phyloP scores from a whole-genome alignment of 1,140 invertebrate genomes.

The Sinella curviseta region DNA sequence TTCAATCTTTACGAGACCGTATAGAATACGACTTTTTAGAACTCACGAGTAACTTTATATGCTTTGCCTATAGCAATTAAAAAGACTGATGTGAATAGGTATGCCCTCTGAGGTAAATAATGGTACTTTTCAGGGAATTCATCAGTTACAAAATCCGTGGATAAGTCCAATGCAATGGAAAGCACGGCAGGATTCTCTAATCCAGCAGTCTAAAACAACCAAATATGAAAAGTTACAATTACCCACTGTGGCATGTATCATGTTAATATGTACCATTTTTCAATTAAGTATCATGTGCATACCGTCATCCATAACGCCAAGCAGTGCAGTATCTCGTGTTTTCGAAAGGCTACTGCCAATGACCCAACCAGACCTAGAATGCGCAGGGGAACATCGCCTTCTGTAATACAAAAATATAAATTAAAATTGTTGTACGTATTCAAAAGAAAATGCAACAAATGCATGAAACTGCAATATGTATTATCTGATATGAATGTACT shows the following conservation, averaged over 20 bases:
- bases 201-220: constrained; percentile 30
- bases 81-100: constrained; percentile 37
- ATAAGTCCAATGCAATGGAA: constrained; percentile 40
- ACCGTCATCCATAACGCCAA: constrained; percentile 45
- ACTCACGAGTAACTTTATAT: constrained; percentile 32
- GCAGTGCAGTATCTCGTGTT: constrained; percentile 34
- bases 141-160: constrained; percentile 40
- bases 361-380: constrained; percentile 40
- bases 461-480: background rate
- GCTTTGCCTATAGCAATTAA: constrained; percentile 43
- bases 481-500: too few relatives aligned
- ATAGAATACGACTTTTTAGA: background rate
- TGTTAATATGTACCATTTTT: too few relatives aligned
- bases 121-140: constrained; percentile 40
- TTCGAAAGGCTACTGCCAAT: constrained; percentile 29
- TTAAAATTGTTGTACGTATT: background rate
- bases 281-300: constrained; percentile 5
- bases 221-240: background rate
- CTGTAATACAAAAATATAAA: constrained; percentile 25
- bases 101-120: constrained; percentile 38
- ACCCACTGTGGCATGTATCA: background rate
- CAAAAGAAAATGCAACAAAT: background rate
- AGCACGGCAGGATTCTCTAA: constrained; percentile 40
- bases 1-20: background rate
- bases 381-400: constrained; percentile 35